These are phyloP conservation scores for Mantis religiosa DNA, from an alignment of 2,888 invertebrate genomes.

Conservation along the genomic window DNA sequence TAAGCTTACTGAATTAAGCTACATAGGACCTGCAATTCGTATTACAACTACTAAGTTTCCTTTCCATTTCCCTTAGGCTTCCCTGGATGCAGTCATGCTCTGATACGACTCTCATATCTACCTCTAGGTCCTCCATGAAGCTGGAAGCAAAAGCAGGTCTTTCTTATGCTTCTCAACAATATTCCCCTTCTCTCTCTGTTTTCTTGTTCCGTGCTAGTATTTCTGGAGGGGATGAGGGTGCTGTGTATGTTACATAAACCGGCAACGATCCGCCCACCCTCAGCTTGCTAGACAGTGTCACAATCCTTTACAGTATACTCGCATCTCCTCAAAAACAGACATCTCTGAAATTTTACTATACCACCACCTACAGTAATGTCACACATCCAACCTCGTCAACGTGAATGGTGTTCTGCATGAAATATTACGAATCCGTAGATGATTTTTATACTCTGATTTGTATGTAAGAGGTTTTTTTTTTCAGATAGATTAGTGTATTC, in stretches of 20 bases:
- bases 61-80: background rate
- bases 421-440: too few species aligned
- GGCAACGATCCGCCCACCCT: background rate
- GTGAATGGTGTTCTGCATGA: too few species aligned
- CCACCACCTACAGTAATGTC: too few species aligned
- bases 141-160: slow-evolving; percentile 20
- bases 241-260: background rate
- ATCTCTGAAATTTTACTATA: background rate
- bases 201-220: background rate
- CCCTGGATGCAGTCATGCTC: background rate
- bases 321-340: background rate
- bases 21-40: too few species aligned
- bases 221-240: background rate
- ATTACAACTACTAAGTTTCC: too few species aligned
- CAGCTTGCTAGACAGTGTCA: background rate
- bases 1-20: too few species aligned
- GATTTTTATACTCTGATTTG: too few species aligned
- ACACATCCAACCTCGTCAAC: too few species aligned
- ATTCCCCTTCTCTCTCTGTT: background rate
- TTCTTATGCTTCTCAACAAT: slow-evolving; percentile 7
- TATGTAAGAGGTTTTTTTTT: too few species aligned
- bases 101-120: background rate
- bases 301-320: background rate
- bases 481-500: too few species aligned
- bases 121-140: background rate